These are phyloP conservation scores for Lithophane leautieri DNA, from an alignment of 2,888 invertebrate genomes.

Conservation along the genomic window DNA sequence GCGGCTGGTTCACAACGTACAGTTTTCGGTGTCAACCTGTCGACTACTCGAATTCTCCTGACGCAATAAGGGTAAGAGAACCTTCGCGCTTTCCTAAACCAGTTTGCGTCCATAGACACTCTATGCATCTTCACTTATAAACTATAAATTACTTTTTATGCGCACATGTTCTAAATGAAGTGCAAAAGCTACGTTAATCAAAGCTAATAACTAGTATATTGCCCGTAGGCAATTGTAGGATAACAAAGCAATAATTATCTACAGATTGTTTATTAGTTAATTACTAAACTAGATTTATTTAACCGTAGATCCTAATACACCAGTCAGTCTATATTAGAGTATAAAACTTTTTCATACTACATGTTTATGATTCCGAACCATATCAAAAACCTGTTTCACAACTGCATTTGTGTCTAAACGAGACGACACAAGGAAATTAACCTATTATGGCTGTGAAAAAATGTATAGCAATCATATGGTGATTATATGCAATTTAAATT, in stretches of 20 bases:
- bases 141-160: conserved; percentile 1
- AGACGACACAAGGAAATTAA: conserved; percentile 8
- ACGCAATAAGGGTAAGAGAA: conserved; percentile 91
- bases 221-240: background rate
- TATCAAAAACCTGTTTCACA: background rate
- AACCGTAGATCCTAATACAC: background rate
- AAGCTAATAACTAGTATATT: background rate
- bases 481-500: conserved; percentile 52
- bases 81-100: conserved; percentile 45
- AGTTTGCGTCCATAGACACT: conserved; percentile 10
- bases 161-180: background rate
- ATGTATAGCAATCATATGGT: conserved; percentile 37
- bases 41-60: conserved; percentile 94
- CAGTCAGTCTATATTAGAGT: background rate
- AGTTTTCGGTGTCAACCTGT: conserved; percentile 96
- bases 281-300: conserved; percentile 13
- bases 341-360: background rate
- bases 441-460: conserved; percentile 33
- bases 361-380: background rate
- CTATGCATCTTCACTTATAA: conserved; percentile 19
- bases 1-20: conserved; percentile 95
- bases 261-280: background rate
- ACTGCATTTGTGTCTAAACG: background rate
- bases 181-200: background rate
- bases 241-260: background rate